Evolutionary conservation across 2,797 vertebrate species (phyloP), one percentile per base, ranked within the genome.

Genomic region (Morelia viridis): DNA sequence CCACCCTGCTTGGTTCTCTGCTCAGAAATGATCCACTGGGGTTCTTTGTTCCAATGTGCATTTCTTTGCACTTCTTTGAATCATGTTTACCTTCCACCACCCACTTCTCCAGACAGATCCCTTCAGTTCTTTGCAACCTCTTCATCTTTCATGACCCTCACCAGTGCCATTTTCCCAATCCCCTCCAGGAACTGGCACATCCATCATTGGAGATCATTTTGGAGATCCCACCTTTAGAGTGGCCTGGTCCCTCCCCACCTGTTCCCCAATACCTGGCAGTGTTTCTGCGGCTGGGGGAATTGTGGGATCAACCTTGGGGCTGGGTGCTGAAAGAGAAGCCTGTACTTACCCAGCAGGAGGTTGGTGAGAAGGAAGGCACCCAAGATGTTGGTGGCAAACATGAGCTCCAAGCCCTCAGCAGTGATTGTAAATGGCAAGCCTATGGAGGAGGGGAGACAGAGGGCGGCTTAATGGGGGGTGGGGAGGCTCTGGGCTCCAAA

Each of bases 281-380:
- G 41, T 41, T 41, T 41, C 41, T 41, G 41, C 41, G 0, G 35
- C 0, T 0, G 3, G 17, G 35, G 71, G 8, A 80, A 9, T 19
- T 1, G 1, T 0, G 13, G 26, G 3, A 19, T 46, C 53, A 13
- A 1, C 2, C 15, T 17, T 2, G 57, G 17, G 35, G 13, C 3
- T 41, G 31, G 53, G 35, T 46, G 87, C 85, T 17, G 22, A 8
- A 10, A 41, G 68, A 41, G 10, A 7, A 17, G 76, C 76, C 9
- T 62, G 65, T 85, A 62, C 61, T 97, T 95, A 99, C 98, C 98
- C 93, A 98, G 97, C 53, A 99, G 97, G 68, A 98, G 96, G 95
- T 97, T 98, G 95, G 98, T 99, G 93, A 99, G 98, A 91, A 99
- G 98, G 95, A 99, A 99, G 0, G 98, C 97, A 1, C 98, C 99